Evolutionary conservation across 2,113 vertebrate species (phyloP).

Genomic region (Chionis minor): DNA sequence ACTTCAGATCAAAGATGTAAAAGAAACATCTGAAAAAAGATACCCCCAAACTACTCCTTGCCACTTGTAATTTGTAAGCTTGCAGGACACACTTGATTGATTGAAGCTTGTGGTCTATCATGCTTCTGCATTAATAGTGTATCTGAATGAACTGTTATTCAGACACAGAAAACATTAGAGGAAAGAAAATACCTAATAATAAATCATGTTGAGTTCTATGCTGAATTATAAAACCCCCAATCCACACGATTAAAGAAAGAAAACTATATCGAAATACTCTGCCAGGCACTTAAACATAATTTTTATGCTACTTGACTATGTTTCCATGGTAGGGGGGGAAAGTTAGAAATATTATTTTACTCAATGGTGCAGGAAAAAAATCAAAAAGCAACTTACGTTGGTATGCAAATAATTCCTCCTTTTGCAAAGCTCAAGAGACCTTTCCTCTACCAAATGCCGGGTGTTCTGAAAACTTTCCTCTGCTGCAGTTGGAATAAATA

Average conservation of each 20-base stretch:
- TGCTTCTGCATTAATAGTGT: background rate
- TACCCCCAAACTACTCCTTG: background rate
- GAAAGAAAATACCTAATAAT: background rate
- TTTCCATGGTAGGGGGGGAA: background rate
- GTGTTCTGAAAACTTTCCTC: slow-evolving; percentile 71
- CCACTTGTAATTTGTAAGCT: background rate
- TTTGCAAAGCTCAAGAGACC: slow-evolving; percentile 16
- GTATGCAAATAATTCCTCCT: slow-evolving; percentile 49
- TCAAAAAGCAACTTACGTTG: slow-evolving; percentile 46
- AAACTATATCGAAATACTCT: background rate
- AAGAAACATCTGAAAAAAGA: background rate
- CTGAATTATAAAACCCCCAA: background rate
- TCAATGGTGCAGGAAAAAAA: background rate
- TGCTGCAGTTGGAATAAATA: slow-evolving; percentile 77
- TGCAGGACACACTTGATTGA: background rate
- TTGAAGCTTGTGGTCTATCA: background rate
- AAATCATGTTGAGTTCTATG: background rate
- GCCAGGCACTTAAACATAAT: background rate
- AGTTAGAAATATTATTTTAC: background rate
- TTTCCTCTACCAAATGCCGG: slow-evolving; percentile 47
- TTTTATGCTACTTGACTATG: background rate
- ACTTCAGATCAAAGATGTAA: background rate
- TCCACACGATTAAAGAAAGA: background rate
- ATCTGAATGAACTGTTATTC: background rate
- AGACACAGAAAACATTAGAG: background rate